Evolutionary conservation across 2,888 invertebrate genomes (phyloP), one percentile per base, ranked within the genome.

Genomic region (Dryobota labecula): DNA sequence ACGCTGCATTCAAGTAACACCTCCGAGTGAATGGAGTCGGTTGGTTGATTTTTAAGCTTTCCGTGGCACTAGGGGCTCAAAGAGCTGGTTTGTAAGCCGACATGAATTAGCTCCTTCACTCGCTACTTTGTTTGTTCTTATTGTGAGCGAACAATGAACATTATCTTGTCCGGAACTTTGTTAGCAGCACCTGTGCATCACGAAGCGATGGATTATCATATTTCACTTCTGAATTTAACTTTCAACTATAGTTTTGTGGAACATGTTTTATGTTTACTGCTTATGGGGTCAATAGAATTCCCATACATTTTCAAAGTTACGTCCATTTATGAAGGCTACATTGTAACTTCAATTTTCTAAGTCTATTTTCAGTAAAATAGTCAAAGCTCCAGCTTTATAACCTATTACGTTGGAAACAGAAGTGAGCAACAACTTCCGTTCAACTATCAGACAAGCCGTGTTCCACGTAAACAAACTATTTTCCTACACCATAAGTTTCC

Each of bases 41-140:
- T 84, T 82, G 85, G 89, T 89, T 91, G 89, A 88, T 90, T 90
- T 89, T 89, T 87, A 87, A 90, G 86, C 88, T 87, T 84, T 77
- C 79, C 80, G 78, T 78, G 70, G 57, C 75, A 83, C 41, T 82
- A 51, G 9, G 71, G 56, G 51, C 77, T 85, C 84, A 83, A 84
- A 86, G 84, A 80, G 79, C 73, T 82, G 87, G 87, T 87, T 90
- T 86, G 86, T 86, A 86, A 88, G 88, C 85, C 83, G 82, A 79
- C 80, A 84, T 78, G 88, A 90, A 90, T 89, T 89, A 86, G 86
- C 85, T 85, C 74, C 83, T 84, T 85, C 78, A 73, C 79, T 73
- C 73, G 60, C 57, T 68, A 80, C 80, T 83, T 83, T 73, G 62
- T 82, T 84, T 77, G 80, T 74, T 84, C 77, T 83, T 80, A 73